Percentiles rank a stretch among this genome's conserved stretches.
These are phyloP conservation scores for Enteromius paludinosus DNA, from an alignment of 2,797 vertebrate species.

Conservation along the genomic window DNA sequence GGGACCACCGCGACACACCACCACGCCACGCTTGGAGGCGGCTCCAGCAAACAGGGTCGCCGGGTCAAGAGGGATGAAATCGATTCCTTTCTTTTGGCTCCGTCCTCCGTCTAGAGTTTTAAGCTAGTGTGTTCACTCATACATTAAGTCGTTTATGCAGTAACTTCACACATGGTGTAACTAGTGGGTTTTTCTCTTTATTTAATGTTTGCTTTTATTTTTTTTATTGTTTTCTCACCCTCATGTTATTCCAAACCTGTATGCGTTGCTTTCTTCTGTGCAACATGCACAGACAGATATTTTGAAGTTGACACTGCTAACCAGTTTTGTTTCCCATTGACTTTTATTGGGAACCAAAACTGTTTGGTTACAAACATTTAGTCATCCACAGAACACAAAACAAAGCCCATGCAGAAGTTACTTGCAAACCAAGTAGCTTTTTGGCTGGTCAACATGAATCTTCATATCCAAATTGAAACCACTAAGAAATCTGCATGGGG, in stretches of 20 bases:
- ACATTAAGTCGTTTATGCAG: neutral
- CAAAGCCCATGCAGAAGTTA: neutral
- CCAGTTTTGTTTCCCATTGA: neutral
- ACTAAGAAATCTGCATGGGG: neutral
- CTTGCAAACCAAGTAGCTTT: neutral
- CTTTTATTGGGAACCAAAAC: neutral
- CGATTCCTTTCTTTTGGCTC: conserved; percentile 62
- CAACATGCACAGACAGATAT: neutral
- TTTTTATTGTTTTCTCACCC: neutral
- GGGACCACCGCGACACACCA: conserved; percentile 22
- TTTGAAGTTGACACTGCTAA: neutral
- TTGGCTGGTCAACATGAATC: neutral
- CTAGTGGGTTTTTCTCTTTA: neutral
- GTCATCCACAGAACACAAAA: neutral
- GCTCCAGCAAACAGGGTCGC: conserved; percentile 63
- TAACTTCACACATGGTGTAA: neutral
- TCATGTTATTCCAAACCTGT: neutral
- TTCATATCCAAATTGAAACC: neutral
- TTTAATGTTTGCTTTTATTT: neutral
- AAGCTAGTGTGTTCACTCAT: conserved; percentile 27
- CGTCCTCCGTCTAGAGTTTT: conserved; percentile 33
- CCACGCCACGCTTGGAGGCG: conserved; percentile 44
- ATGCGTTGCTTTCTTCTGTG: neutral
- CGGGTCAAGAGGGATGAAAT: conserved; percentile 79
- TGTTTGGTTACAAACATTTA: neutral